These are phyloP conservation scores for Pseudochirops cupreus DNA, from an alignment of 2,797 vertebrate genomes.

Conservation along the genomic window DNA sequence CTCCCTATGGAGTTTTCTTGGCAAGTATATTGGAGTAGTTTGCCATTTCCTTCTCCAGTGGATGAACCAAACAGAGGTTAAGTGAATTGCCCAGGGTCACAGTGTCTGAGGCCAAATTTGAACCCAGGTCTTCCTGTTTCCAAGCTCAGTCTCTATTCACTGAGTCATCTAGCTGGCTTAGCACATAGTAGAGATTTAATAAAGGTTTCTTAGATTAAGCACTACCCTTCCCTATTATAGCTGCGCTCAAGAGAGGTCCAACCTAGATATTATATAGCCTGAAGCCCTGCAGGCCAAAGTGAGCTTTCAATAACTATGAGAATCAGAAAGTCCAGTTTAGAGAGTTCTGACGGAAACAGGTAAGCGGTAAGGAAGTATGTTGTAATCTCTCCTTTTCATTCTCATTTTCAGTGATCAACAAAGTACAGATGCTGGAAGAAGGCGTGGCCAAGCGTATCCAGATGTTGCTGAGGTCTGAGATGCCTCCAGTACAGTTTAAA, in stretches of 20 bases:
- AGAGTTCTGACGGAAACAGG: constrained; percentile 10
- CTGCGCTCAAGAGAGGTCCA: not conserved
- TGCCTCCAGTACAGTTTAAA: constrained; percentile 92
- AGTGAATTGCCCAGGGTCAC: not conserved
- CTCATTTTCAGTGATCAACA: constrained; percentile 88
- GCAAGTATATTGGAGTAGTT: not conserved
- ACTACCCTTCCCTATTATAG: not conserved
- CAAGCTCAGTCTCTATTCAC: not conserved
- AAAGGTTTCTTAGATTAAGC: not conserved
- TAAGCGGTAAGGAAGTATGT: not conserved
- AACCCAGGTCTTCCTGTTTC: not conserved
- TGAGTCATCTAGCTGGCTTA: not conserved
- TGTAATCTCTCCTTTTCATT: constrained; percentile 29
- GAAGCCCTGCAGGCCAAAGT: not conserved
- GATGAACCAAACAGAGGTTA: not conserved
- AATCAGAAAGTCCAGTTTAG: constrained; percentile 19
- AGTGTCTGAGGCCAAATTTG: not conserved
- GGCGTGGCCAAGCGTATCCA: constrained; percentile 89
- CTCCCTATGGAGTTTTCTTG: not conserved
- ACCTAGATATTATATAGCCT: not conserved
- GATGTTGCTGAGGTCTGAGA: constrained; percentile 90
- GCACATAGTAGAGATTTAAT: not conserved
- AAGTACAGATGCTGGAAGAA: constrained; percentile 91
- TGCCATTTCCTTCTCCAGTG: not conserved
- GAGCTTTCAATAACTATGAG: not conserved